Evolutionary conservation across 1,140 invertebrate species (phyloP).

Genomic region (Phymorhynchus buccinoides): DNA sequence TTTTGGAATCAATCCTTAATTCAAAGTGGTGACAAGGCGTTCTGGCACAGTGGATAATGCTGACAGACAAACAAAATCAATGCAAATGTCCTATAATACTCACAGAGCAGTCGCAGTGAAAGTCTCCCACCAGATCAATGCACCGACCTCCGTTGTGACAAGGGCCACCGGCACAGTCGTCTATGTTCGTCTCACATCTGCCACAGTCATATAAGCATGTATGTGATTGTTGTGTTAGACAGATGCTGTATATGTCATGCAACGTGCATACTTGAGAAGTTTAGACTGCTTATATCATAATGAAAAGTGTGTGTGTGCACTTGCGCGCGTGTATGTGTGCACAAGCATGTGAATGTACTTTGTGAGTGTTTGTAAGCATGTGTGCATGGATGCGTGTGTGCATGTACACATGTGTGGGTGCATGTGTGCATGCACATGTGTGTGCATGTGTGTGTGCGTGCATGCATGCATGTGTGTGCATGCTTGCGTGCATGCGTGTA

Average conservation of each 20-base stretch:
- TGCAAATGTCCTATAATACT: background rate
- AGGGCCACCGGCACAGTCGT: conserved; percentile 45
- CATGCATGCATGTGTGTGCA: background rate
- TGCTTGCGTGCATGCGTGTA: background rate
- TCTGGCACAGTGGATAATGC: too few relatives aligned
- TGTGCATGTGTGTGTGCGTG: background rate
- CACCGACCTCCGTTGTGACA: conserved; percentile 64
- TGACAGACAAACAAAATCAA: too few relatives aligned
- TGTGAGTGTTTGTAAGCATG: background rate
- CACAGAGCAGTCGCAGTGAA: conserved; percentile 50
- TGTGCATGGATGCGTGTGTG: background rate
- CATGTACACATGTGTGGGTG: too few relatives aligned
- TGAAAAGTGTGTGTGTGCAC: too few relatives aligned
- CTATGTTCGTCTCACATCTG: conserved; percentile 58
- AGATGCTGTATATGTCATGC: background rate
- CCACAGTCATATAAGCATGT: background rate
- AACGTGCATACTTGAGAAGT: too few relatives aligned
- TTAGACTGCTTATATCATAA: background rate
- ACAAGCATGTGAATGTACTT: background rate
- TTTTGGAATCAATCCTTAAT: too few relatives aligned
- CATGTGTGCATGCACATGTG: background rate
- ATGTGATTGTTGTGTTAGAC: background rate
- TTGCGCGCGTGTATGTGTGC: too few relatives aligned
- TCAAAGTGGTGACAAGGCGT: too few relatives aligned
- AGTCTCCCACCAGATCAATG: conserved; percentile 47